These are phyloP conservation scores for Phymatocera aterrima DNA, from an alignment of 2,888 invertebrate species.

Conservation along the genomic window DNA sequence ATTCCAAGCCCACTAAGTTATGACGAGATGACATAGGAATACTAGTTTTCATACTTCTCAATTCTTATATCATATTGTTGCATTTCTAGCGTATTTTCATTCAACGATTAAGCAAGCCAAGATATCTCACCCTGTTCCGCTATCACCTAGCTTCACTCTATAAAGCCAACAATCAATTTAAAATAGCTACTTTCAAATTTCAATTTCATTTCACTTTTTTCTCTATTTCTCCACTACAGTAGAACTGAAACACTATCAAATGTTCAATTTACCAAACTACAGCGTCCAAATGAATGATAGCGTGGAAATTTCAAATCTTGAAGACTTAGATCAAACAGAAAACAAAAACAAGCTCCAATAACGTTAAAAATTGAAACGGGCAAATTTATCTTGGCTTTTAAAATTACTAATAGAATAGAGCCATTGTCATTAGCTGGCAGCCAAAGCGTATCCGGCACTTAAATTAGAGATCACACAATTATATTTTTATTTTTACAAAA, in stretches of 20 bases:
- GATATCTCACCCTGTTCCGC: conserved; percentile 16
- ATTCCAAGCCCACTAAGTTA: conserved; percentile 48
- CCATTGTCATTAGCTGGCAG: conserved; percentile 37
- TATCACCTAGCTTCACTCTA: neutral
- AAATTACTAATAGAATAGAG: conserved; percentile 28
- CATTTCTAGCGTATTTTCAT: conserved; percentile 60
- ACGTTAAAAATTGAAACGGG: neutral
- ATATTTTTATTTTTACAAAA: conserved; percentile 31
- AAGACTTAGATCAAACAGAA: neutral
- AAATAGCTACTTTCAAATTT: neutral
- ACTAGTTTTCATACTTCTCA: conserved; percentile 51
- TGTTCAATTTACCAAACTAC: neutral
- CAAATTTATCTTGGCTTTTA: conserved; percentile 20
- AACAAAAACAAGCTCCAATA: neutral
- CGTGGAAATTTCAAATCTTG: neutral
- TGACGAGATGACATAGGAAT: conserved; percentile 54
- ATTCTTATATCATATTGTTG: conserved; percentile 53
- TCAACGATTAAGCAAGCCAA: conserved; percentile 54
- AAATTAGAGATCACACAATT: conserved; percentile 63
- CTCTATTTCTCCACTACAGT: neutral
- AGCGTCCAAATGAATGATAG: neutral
- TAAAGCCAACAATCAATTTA: neutral
- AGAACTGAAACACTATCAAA: neutral
- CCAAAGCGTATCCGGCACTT: conserved; percentile 57
- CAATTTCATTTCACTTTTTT: neutral